Base-by-base conservation (phyloP, 1,140 invertebrate species). In the Amyelois transitella region DNA sequence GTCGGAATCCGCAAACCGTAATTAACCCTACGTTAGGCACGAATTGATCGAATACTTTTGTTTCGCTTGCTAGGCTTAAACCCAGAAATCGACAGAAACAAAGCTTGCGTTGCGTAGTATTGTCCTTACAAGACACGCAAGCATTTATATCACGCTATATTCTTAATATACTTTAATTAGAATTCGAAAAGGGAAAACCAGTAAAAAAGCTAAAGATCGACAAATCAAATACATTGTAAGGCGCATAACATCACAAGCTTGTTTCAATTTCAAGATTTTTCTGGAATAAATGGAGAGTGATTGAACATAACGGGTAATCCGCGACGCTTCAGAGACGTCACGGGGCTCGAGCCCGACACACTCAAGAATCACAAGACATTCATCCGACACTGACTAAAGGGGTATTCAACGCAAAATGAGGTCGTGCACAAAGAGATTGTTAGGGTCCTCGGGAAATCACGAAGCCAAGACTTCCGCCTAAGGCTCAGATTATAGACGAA, bases 381-480 rank as follows among this genome's bases (percentile, higher is more conserved):
- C 62, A 66, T 64, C 60, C 58, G 60, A 55, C 48, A 52, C 48
- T 47, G 44, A 64, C 55, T 67, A 69, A 71, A 62, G 63, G 57
- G 51, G 66, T 55, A 66, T 69, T 74, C 74, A 73, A 57, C 44
- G 55, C 62, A 62, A 74, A 73, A 71, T 64, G 72, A 73, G 72
- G 75, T 77, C 75, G 65, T 64, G 68, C 64, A 68, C 65, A 74
- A 70, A 73, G 64, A 69, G 70, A 75, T 71, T 70, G 63, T 72
- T 70, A 70, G 43, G 57, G 48, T 74, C 65, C 66, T 63, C 63
- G 53, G 71, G 55, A 74, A 64, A 75, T 72, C 64, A 69, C 58
- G 62, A 69, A 58, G 50, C 49, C 53, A 45, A 53, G 54, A 53
- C 47, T 57, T 49, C 51, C 58, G 47, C 52, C 21, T 22, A 51